phyloP scores from a whole-genome alignment of 2,113 vertebrate genomes.

The Cacatua alba region DNA sequence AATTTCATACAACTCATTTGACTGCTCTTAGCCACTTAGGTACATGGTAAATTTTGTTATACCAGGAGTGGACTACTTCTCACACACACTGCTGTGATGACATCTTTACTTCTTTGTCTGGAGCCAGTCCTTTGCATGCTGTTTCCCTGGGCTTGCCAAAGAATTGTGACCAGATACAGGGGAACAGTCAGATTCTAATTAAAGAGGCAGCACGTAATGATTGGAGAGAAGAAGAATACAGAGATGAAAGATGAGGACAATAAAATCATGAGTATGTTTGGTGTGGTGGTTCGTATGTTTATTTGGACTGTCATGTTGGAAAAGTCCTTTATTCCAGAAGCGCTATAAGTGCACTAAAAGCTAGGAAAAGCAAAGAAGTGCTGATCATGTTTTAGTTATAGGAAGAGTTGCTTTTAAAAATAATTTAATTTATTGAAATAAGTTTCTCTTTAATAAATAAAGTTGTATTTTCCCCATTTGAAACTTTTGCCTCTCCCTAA shows the following conservation, averaged over 20 bases:
- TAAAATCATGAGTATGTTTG: not conserved
- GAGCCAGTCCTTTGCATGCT: not conserved
- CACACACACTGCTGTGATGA: not conserved
- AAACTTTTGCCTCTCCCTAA: not conserved
- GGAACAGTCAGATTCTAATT: not conserved
- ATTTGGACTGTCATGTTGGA: not conserved
- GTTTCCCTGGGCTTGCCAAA: not conserved
- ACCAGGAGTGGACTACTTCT: not conserved
- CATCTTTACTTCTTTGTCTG: not conserved
- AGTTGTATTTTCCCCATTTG: not conserved
- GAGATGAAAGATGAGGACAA: not conserved
- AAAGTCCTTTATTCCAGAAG: not conserved
- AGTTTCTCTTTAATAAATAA: not conserved
- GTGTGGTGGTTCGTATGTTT: not conserved
- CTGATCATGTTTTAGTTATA: not conserved
- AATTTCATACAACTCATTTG: not conserved
- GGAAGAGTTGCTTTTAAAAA: not conserved
- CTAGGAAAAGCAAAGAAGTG: not conserved
- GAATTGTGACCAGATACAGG: not conserved
- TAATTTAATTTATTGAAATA: not conserved
- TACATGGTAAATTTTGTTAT: not conserved
- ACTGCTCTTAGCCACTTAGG: not conserved
- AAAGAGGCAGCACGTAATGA: not conserved
- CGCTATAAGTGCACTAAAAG: not conserved
- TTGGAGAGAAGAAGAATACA: not conserved